Conservation (phyloP, 2,797 vertebrate species). For the Sylvia borin region DNA sequence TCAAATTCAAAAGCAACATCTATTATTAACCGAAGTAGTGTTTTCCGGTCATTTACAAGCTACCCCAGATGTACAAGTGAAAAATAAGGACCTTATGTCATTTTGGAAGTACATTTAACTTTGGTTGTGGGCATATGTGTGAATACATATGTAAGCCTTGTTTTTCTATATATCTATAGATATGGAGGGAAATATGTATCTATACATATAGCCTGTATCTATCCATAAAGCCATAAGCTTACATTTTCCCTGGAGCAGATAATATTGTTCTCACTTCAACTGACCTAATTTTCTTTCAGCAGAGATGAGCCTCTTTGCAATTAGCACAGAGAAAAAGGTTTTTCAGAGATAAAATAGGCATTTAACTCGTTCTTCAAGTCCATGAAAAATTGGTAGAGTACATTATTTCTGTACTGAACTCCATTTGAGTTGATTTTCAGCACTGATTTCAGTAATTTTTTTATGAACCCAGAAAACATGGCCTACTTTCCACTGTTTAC, state of each 20-base stretch:
- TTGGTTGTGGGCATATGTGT: rapidly evolving
- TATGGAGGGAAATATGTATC: neutral
- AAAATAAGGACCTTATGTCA: neutral
- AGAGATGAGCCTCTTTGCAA: neutral
- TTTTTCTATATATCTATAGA: neutral
- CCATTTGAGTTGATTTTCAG: neutral
- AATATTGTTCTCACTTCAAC: neutral
- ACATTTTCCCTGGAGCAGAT: neutral
- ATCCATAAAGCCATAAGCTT: neutral
- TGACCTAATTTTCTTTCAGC: conserved; percentile 8
- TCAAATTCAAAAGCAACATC: neutral
- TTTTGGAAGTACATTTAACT: neutral
- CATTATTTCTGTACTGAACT: neutral
- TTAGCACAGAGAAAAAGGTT: neutral
- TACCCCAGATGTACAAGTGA: neutral
- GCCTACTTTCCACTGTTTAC: conserved; percentile 17
- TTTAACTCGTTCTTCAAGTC: neutral
- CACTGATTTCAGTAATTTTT: neutral
- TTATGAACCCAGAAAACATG: neutral
- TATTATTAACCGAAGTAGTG: neutral
- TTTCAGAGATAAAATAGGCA: neutral
- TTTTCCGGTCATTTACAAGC: neutral
- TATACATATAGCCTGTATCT: neutral
- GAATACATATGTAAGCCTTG: neutral
- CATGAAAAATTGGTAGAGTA: neutral